phyloP scores from a whole-genome alignment of 1,140 invertebrate genomes.

The Telenomus remus region DNA sequence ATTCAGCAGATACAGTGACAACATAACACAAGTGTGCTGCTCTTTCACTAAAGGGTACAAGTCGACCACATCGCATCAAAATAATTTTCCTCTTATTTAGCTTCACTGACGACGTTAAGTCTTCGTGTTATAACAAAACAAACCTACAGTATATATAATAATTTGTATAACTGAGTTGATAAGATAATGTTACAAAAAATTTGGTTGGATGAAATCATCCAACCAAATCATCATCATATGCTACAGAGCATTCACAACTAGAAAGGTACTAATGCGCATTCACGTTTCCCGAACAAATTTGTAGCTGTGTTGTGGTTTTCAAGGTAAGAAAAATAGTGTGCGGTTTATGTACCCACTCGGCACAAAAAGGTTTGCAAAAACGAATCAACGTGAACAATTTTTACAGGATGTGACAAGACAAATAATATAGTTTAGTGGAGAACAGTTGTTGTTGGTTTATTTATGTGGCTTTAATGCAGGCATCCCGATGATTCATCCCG shows the following conservation, averaged over 20 bases:
- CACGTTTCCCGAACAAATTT: slow-evolving; percentile 17
- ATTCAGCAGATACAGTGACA: slow-evolving; percentile 50
- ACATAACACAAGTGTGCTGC: slow-evolving; percentile 36
- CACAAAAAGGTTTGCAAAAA: slow-evolving; percentile 5
- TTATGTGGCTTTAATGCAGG: slow-evolving; percentile 7
- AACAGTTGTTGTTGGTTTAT: slow-evolving; percentile 6
- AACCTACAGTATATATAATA: no score
- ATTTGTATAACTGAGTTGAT: no score
- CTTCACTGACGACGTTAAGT: no score
- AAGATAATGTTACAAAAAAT: no score
- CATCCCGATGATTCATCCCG: neutral
- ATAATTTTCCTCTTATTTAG: no score
- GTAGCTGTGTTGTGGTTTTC: slow-evolving; percentile 18
- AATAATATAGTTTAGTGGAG: neutral
- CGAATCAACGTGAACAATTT: slow-evolving; percentile 2
- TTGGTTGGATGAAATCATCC: no score
- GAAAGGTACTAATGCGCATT: slow-evolving; percentile 12
- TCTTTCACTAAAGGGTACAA: slow-evolving; percentile 47
- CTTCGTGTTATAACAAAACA: no score
- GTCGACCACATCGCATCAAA: slow-evolving; percentile 27
- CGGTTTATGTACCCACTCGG: slow-evolving; percentile 7
- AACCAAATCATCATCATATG: no score
- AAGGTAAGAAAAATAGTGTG: slow-evolving; percentile 9
- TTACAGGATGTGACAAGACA: slow-evolving; percentile 9
- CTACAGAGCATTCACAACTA: slow-evolving; percentile 4